Conservation (phyloP, 2,797 vertebrate genomes). For the Naso thynnoides region DNA sequence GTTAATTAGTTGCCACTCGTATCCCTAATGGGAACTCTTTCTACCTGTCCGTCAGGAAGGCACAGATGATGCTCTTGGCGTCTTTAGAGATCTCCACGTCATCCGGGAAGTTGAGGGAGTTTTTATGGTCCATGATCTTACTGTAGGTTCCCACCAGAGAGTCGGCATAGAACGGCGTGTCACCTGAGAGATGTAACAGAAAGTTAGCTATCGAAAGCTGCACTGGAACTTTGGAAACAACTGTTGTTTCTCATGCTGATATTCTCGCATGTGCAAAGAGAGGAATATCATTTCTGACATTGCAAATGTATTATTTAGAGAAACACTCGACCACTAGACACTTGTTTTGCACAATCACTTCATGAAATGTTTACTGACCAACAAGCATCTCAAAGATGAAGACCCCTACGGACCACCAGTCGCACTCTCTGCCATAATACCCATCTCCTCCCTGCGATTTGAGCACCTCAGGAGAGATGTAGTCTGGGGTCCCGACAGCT, state of each 20-base stretch:
- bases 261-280: background rate
- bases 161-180: slow-evolving; percentile 99
- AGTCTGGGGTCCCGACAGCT: slow-evolving; percentile 97
- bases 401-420: slow-evolving; percentile 99
- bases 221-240: background rate
- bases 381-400: slow-evolving; percentile 99
- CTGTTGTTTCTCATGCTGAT: background rate
- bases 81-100: slow-evolving; percentile 98
- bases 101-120: slow-evolving; percentile 96
- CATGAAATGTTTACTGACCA: slow-evolving; percentile 86
- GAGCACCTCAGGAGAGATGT: slow-evolving; percentile 97
- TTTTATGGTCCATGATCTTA: slow-evolving; percentile 99
- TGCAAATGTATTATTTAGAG: background rate
- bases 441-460: slow-evolving; percentile 98
- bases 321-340: background rate
- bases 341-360: background rate
- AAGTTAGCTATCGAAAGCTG: background rate
- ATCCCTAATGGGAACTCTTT: slow-evolving; percentile 2
- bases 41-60: slow-evolving; percentile 98
- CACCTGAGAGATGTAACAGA: slow-evolving; percentile 82
- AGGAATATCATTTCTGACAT: background rate
- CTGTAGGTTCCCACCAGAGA: slow-evolving; percentile 98
- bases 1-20: too few species aligned
- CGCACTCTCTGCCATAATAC: slow-evolving; percentile 96
- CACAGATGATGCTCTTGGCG: slow-evolving; percentile 98